These are phyloP conservation scores for Betta splendens DNA, from an alignment of 2,797 vertebrate genomes.

Conservation along the genomic window DNA sequence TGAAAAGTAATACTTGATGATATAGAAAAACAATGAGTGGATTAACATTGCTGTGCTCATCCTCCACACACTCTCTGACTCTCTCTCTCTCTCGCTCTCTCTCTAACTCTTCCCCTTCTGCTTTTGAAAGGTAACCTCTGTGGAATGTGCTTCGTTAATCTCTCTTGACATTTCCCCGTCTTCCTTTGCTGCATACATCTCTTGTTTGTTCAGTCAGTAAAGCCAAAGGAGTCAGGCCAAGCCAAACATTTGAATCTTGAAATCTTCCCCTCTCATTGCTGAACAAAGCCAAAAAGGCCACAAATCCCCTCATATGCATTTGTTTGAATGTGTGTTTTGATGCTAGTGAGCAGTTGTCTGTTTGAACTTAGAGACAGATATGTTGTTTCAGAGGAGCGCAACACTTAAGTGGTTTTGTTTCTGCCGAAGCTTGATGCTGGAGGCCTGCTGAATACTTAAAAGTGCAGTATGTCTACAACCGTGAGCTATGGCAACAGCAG, in stretches of 20 bases:
- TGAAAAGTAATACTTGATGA: conserved; percentile 26
- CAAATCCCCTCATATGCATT: conserved; percentile 14
- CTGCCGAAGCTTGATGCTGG: conserved; percentile 35
- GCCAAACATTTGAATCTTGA: conserved; percentile 54
- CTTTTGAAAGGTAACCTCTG: conserved; percentile 69
- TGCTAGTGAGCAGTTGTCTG: conserved; percentile 15
- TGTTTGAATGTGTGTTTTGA: conserved; percentile 22
- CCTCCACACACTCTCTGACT: conserved; percentile 2
- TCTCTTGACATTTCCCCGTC: conserved; percentile 77
- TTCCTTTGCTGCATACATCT: conserved; percentile 54
- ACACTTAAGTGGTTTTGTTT: conserved; percentile 45
- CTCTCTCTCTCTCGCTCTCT: not conserved
- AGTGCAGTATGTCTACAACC: conserved; percentile 57
- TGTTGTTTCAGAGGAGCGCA: conserved; percentile 13
- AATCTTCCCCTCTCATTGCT: conserved; percentile 34
- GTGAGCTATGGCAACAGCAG: conserved; percentile 53
- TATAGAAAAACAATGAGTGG: conserved; percentile 32
- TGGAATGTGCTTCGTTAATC: conserved; percentile 74
- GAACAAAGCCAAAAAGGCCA: conserved; percentile 28
- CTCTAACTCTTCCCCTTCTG: conserved; percentile 17
- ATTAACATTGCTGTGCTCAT: conserved; percentile 34
- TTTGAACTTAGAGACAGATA: conserved; percentile 15
- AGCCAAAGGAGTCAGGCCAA: conserved; percentile 56
- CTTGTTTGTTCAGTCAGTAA: conserved; percentile 55
- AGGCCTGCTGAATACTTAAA: conserved; percentile 45